phyloP scores from a whole-genome alignment of 2,797 vertebrate genomes.

The Xerus rutilus region DNA sequence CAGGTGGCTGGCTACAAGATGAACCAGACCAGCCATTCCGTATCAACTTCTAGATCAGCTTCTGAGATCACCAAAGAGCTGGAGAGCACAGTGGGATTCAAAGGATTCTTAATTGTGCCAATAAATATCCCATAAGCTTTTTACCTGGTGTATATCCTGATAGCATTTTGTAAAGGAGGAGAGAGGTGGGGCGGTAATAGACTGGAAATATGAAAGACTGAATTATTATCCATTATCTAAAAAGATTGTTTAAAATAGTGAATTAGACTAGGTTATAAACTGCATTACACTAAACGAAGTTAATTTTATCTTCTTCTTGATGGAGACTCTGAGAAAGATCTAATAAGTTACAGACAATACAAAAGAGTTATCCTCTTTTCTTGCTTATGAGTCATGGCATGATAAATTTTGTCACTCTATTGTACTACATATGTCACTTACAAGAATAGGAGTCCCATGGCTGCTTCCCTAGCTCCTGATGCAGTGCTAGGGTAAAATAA shows the following conservation, averaged over 20 bases:
- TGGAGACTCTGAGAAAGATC: neutral
- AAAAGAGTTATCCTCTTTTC: neutral
- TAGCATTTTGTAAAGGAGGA: neutral
- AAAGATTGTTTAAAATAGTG: slow-evolving; percentile 18
- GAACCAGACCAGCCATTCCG: neutral
- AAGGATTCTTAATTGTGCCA: neutral
- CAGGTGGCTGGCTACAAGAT: neutral
- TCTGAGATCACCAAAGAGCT: neutral
- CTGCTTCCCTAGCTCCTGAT: neutral
- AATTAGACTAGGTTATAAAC: neutral
- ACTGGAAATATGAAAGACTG: neutral
- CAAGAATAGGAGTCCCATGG: neutral
- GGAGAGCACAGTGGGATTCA: neutral
- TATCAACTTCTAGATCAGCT: neutral
- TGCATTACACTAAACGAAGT: neutral
- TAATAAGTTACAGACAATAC: neutral
- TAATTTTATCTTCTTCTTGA: slow-evolving; percentile 3
- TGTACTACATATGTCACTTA: neutral
- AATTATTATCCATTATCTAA: neutral
- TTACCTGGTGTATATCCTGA: neutral
- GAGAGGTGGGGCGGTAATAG: neutral
- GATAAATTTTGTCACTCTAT: neutral
- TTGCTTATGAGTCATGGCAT: neutral
- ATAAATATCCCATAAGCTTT: neutral
- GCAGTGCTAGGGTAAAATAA: neutral